Evolutionary conservation across 2,888 invertebrate species (phyloP).

Genomic region (Caenorhabditis virilis): DNA sequence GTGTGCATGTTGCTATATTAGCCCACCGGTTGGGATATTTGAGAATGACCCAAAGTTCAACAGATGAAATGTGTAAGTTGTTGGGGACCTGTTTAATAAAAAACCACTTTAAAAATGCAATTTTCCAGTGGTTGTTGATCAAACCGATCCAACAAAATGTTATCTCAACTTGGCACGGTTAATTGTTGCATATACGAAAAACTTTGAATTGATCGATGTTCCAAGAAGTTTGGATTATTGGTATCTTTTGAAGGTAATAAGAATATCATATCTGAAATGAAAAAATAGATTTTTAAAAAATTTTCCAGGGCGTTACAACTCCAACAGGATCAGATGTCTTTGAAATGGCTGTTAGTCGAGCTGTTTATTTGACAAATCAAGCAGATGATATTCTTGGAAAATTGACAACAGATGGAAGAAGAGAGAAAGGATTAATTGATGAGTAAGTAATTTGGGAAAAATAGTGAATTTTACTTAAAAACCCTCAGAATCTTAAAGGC

Average conservation of each 20-base stretch:
- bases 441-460: slow-evolving; percentile 39
- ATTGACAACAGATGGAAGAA: slow-evolving; percentile 44
- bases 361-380: slow-evolving; percentile 58
- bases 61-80: slow-evolving; percentile 49
- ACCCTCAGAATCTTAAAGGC: no score
- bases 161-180: slow-evolving; percentile 62
- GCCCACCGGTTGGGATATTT: slow-evolving; percentile 53
- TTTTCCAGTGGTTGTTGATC: slow-evolving; percentile 55
- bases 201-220: slow-evolving; percentile 62
- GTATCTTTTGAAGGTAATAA: slow-evolving; percentile 58
- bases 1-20: slow-evolving; percentile 63
- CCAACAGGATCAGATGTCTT: slow-evolving; percentile 59
- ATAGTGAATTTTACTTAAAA: not conserved
- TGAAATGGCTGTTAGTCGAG: slow-evolving; percentile 63
- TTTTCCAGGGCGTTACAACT: slow-evolving; percentile 42
- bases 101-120: not conserved
- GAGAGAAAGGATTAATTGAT: slow-evolving; percentile 59
- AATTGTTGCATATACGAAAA: slow-evolving; percentile 63
- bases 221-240: slow-evolving; percentile 62
- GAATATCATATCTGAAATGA: not conserved
- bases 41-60: slow-evolving; percentile 40
- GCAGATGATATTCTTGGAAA: slow-evolving; percentile 55
- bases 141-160: slow-evolving; percentile 50
- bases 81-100: not conserved
- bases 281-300: not conserved